Evolutionary conservation across 2,888 invertebrate genomes (phyloP).

Genomic region (Drosophila planitibia): DNA sequence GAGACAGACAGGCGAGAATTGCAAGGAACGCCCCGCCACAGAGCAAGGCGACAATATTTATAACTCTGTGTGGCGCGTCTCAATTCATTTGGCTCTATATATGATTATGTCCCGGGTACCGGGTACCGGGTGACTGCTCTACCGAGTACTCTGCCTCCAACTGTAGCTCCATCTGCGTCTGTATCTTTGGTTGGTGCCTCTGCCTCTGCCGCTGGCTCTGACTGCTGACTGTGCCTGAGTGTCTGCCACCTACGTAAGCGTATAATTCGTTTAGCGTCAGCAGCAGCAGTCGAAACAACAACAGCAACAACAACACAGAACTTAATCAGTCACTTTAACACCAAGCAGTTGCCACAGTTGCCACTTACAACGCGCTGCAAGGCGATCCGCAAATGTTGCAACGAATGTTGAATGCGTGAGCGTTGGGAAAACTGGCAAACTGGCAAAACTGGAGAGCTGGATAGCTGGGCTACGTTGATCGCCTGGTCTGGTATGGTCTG

Average conservation of each 20-base stretch:
- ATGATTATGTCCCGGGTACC: conserved; percentile 42
- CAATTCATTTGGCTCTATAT: conserved; percentile 73
- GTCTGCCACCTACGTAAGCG: conserved; percentile 82
- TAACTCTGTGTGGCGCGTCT: conserved; percentile 77
- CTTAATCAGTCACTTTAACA: conserved; percentile 80
- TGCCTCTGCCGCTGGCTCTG: conserved; percentile 15
- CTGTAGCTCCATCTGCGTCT: conserved; percentile 14
- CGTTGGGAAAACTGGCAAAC: conserved; percentile 52
- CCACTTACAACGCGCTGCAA: conserved; percentile 64
- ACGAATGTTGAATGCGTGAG: conserved; percentile 61
- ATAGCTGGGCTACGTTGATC: conserved; percentile 26
- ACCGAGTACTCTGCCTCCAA: conserved; percentile 18
- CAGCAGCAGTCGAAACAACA: conserved; percentile 45
- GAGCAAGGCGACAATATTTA: conserved; percentile 73
- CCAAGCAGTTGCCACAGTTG: conserved; percentile 65
- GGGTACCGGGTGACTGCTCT: conserved; percentile 1
- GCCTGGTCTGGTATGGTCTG: conserved; percentile 14
- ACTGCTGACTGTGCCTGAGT: conserved; percentile 55
- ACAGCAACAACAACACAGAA: conserved; percentile 54
- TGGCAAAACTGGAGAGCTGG: conserved; percentile 2
- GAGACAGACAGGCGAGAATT: conserved; percentile 18
- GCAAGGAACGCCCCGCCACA: conserved; percentile 53
- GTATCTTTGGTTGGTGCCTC: conserved; percentile 18
- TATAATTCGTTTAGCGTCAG: conserved; percentile 81
- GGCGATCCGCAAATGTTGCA: conserved; percentile 24